Conservation (phyloP, 2,797 vertebrate species). For the Myotis findleyi region DNA sequence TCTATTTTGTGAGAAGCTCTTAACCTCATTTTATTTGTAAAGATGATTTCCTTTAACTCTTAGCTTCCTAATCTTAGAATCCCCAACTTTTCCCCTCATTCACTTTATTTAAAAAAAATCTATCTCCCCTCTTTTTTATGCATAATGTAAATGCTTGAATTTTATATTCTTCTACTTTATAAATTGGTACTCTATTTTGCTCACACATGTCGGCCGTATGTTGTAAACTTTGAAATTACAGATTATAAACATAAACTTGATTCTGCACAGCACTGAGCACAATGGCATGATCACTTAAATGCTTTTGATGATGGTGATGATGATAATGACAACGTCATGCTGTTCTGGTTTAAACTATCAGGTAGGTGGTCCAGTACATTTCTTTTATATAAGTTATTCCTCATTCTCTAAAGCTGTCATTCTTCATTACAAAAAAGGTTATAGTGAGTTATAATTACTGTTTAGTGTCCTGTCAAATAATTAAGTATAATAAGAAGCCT, state of each 20-base stretch:
- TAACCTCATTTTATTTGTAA: neutral
- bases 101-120: neutral
- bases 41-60: neutral
- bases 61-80: conserved; percentile 24
- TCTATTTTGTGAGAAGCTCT: neutral
- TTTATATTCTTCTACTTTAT: neutral
- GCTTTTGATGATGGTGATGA: conserved; percentile 68
- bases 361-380: conserved; percentile 57
- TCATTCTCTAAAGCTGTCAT: conserved; percentile 77
- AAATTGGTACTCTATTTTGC: neutral
- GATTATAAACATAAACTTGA: neutral
- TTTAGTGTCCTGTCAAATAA: conserved; percentile 83
- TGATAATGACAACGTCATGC: conserved; percentile 64
- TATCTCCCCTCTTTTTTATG: neutral
- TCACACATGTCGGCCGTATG: neutral
- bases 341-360: conserved; percentile 72
- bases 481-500: conserved; percentile 84
- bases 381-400: conserved; percentile 27
- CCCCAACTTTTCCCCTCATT: neutral
- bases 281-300: conserved; percentile 55
- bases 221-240: neutral
- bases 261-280: conserved; percentile 34
- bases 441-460: conserved; percentile 83
- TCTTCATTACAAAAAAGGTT: conserved; percentile 83
- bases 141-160: neutral